Evolutionary conservation across 2,888 invertebrate species (phyloP).

Genomic region (Rapana venosa): DNA sequence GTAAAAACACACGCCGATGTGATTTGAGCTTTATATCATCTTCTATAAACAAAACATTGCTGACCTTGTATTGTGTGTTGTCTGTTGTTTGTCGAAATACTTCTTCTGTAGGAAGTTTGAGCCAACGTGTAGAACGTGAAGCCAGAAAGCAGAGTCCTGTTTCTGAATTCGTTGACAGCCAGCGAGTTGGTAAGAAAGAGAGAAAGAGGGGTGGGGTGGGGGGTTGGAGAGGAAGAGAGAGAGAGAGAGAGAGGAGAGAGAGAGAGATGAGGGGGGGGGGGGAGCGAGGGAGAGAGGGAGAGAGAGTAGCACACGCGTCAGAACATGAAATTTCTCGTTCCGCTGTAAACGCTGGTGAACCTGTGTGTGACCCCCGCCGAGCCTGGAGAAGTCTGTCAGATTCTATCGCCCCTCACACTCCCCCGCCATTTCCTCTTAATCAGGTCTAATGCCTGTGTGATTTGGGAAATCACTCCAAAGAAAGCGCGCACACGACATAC

Average conservation of each 20-base stretch:
- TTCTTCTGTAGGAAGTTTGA: too few relatives aligned
- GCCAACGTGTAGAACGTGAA: too few relatives aligned
- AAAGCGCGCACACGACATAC: constrained; percentile 11
- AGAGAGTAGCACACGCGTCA: constrained; percentile 2
- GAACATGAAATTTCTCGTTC: constrained; percentile 30
- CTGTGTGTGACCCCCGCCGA: neutral
- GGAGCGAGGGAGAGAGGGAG: neutral
- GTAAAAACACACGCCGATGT: too few relatives aligned
- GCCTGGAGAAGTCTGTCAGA: neutral
- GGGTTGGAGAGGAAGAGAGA: neutral
- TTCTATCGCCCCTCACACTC: constrained; percentile 13
- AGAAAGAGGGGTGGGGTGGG: too few relatives aligned
- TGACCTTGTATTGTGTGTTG: too few relatives aligned
- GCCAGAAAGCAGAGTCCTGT: too few relatives aligned
- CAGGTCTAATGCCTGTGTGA: constrained; percentile 28
- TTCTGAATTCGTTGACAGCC: too few relatives aligned
- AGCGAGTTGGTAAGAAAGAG: too few relatives aligned
- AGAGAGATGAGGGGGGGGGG: too few relatives aligned
- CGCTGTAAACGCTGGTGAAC: neutral
- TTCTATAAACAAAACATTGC: too few relatives aligned
- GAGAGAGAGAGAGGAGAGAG: neutral
- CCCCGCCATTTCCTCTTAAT: constrained; percentile 20
- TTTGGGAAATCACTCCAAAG: constrained; percentile 12
- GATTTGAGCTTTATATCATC: too few relatives aligned
- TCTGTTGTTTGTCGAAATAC: too few relatives aligned